Base-by-base conservation (phyloP, 2,888 invertebrate genomes). In the Cylindroiulus punctatus region DNA sequence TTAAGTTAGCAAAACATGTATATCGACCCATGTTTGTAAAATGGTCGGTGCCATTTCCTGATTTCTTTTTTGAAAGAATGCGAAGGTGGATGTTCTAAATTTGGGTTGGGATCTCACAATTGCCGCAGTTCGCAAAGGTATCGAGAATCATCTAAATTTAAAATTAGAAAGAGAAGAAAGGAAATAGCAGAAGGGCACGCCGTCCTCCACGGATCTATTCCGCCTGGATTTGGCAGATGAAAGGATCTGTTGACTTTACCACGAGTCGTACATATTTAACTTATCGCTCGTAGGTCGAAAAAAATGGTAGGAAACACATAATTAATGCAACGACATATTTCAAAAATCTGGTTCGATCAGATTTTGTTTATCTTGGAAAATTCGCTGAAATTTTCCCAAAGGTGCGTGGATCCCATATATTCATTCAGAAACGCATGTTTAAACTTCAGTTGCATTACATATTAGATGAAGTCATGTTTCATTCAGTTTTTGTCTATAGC, bases 221-320 rank as follows among this genome's bases (percentile, higher is more conserved):
- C 65, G 2, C 8, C 65, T 65, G 65, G 26, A 65, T 22, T 65
- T 65, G 65, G 65, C 65, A 65, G 65, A 26, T 65, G 65, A 65
- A 65, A 5, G 65, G 65, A 65, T 65, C 65, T 65, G 65, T 65
- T 65, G 65, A 65, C 65, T 65, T 65, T 65, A n/a, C 8, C 65
- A 26, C 52, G 19, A 52, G n/a, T 52, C n/a, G 52, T 52, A 52
- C 52, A 52, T 52, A 52, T 52, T 52, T 26, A 65, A 65, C 65
- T 26, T 17, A 19, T n/a, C 65, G 8, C 26, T 65, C 2, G 7
- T 10, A 26, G 26, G 1, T 3, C 19, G 26, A 26, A 8, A 65
- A 57, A 26, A 4, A 26, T 26, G 19, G 12, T 4, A n/a, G n/a
- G 12, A 52, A 52, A n/a, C 44, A 8, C 44, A 65, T 65, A 26